phyloP scores from a whole-genome alignment of 2,797 vertebrate species.

The Megaceryle alcyon region DNA sequence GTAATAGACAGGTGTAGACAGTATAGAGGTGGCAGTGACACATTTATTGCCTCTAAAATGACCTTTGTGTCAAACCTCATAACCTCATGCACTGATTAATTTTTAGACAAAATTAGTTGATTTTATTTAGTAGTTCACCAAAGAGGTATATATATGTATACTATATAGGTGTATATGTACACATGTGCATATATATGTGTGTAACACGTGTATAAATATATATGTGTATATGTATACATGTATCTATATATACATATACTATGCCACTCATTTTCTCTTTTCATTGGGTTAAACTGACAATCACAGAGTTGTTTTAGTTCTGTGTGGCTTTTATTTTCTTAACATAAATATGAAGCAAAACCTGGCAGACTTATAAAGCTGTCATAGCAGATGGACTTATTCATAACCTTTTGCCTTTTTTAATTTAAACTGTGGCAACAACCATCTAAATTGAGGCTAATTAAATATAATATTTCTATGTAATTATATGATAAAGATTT shows the following conservation, averaged over 20 bases:
- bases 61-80: neutral
- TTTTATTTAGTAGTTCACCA: neutral
- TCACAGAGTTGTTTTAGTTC: neutral
- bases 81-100: neutral
- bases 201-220: too few relatives aligned
- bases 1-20: too few relatives aligned
- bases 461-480: slow-evolving; percentile 51
- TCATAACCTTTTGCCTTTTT: neutral
- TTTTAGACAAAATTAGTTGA: neutral
- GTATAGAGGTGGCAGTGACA: neutral
- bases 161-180: too few relatives aligned
- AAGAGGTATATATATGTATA: neutral
- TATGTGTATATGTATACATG: too few relatives aligned
- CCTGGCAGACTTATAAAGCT: neutral
- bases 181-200: too few relatives aligned
- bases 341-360: neutral
- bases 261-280: neutral
- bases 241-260: too few relatives aligned
- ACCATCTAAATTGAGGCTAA: slow-evolving; percentile 20
- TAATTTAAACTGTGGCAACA: slow-evolving; percentile 16
- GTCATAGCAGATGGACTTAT: neutral
- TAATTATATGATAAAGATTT: slow-evolving; percentile 50
- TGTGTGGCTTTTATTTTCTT: neutral
- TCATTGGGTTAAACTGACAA: neutral
- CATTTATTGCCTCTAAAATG: neutral